Evolutionary conservation across 2,888 invertebrate species (phyloP), one percentile per base, ranked within the genome.

Genomic region (Galerucella pusilla): DNA sequence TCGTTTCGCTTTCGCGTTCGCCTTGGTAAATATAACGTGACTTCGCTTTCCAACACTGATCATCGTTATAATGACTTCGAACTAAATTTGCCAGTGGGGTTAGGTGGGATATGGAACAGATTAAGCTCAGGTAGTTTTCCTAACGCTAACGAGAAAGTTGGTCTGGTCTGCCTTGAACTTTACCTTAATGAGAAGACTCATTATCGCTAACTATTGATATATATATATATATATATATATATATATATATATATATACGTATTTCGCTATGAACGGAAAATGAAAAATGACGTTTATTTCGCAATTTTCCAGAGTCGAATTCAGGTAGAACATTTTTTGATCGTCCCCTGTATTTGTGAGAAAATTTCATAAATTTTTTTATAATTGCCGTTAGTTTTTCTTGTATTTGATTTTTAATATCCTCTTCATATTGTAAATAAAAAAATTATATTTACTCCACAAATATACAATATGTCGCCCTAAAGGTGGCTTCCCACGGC

Each of bases 181-280:
- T 71, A n/a, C 61, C 16, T 63, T 71, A 64, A 71, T 54, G 71
- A 64, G 71, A 54, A 71, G 64, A 63, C 71, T 71, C 71, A 71
- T 71, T 71, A 71, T 64, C 71, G 71, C 71, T 68, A 60, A 68
- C 68, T 71, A 71, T 71, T 64, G 71, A 71, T 71, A 64, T 71
- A 64, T 35, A 64, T 49, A 14, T 70, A 12, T 14, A 6, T 61
- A 35, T 14, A 35, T 11, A 25, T 28, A 28, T 28, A 71, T 71
- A 64, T 71, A 64, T 35, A 64, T 49, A 14, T 70, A 12, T 14
- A 6, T 61, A 35, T 14, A 35, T 11, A 25, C n/a, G n/a, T 28
- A 20, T 20, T 14, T 2, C n/a, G 61, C n/a, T 16, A 63, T 42
- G n/a, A 28, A 63, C 10, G 10, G 25, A 42, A 42, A 35, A 14